phyloP scores from a whole-genome alignment of 2,888 invertebrate genomes.

The Standfussiana lucernea region DNA sequence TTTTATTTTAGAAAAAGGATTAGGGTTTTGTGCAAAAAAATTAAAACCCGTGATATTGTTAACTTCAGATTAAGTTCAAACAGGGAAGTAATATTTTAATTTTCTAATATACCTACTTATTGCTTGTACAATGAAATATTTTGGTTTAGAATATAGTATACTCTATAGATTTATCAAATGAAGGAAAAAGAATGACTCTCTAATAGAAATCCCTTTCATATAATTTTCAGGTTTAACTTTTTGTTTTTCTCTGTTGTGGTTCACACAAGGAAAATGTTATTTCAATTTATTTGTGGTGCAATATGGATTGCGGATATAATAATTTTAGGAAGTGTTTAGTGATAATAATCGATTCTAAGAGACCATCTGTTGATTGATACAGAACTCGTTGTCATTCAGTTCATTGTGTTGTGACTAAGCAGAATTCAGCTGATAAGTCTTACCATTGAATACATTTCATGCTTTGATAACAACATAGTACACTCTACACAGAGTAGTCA shows the following conservation, averaged over 20 bases:
- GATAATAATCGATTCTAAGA: neutral
- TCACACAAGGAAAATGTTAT: neutral
- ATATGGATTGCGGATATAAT: neutral
- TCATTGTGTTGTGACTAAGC: constrained; percentile 18
- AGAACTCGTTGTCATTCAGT: neutral
- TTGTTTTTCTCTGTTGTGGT: neutral
- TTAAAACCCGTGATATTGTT: too few relatives aligned
- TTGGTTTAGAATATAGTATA: neutral
- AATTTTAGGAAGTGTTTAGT: constrained; percentile 2
- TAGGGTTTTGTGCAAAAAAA: too few relatives aligned
- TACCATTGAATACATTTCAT: neutral
- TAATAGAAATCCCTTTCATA: neutral
- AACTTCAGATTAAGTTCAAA: too few relatives aligned
- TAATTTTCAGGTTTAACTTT: neutral
- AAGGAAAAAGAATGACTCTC: neutral
- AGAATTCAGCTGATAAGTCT: constrained; percentile 16
- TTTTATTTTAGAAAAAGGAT: too few relatives aligned
- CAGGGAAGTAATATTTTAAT: too few relatives aligned
- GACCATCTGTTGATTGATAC: neutral
- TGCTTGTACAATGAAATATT: neutral
- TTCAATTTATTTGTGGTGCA: neutral
- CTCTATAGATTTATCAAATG: neutral
- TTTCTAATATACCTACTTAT: too few relatives aligned
- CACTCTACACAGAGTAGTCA: neutral
- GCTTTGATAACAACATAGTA: constrained; percentile 6